Evolutionary conservation across 2,113 vertebrate genomes (phyloP).

Genomic region (Coryphaenoides rupestris): DNA sequence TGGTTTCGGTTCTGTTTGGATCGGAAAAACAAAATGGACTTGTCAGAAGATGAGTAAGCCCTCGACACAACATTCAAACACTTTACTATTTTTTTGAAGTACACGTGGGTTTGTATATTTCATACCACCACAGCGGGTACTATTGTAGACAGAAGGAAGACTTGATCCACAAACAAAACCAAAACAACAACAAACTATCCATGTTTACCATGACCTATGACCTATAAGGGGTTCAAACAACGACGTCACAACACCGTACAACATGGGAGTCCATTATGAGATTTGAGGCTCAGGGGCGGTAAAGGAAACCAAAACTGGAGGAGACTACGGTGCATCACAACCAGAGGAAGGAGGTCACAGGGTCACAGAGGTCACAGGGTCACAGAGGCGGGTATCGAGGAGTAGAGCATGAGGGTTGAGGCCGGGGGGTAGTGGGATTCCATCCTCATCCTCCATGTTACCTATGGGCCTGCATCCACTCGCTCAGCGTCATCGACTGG

Average conservation of each 20-base stretch:
- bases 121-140: too few species aligned
- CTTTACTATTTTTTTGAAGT: neutral
- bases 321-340: neutral
- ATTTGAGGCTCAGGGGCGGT: constrained; percentile 10
- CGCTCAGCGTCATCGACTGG: constrained; percentile 71
- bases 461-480: constrained; percentile 80
- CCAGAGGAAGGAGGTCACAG: too few species aligned
- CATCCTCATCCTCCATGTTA: constrained; percentile 67
- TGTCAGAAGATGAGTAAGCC: neutral
- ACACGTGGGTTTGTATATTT: too few species aligned
- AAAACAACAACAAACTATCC: neutral
- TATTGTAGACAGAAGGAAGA: too few species aligned
- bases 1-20: constrained; percentile 75
- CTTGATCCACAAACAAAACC: too few species aligned
- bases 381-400: too few species aligned
- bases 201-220: constrained; percentile 8
- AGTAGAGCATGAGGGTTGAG: too few species aligned
- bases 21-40: constrained; percentile 1
- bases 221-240: constrained; percentile 22
- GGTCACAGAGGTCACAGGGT: neutral
- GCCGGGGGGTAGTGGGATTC: too few species aligned
- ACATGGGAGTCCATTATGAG: neutral
- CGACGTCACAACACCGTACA: neutral
- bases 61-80: neutral
- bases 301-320: neutral